These are phyloP conservation scores for Osmerus mordax DNA, from an alignment of 2,113 vertebrate species.

Conservation along the genomic window DNA sequence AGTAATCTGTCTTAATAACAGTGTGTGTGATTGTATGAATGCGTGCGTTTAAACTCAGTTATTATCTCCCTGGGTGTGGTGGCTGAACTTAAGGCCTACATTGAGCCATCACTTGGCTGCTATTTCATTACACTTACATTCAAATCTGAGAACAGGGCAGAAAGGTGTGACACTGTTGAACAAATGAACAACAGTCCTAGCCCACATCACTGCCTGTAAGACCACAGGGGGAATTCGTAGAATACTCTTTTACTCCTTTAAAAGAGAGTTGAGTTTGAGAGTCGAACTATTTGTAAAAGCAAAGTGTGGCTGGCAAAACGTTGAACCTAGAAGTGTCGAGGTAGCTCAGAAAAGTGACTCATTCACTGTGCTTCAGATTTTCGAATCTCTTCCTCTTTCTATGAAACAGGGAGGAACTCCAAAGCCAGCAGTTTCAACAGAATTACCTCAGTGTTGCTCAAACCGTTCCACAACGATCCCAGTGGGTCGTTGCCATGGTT, in stretches of 20 bases:
- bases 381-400: conserved; percentile 39
- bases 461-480: conserved; percentile 30
- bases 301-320: conserved; percentile 25
- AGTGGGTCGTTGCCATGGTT: conserved; percentile 45
- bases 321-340: background rate
- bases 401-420: conserved; percentile 35
- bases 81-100: conserved; percentile 17
- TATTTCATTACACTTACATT: background rate
- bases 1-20: conserved; percentile 47
- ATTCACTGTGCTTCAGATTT: background rate
- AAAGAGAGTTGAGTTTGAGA: too few relatives aligned
- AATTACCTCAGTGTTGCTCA: conserved; percentile 32
- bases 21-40: conserved; percentile 29
- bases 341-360: background rate
- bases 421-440: conserved; percentile 12
- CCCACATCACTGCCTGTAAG: too few relatives aligned
- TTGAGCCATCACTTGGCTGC: conserved; percentile 15
- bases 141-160: conserved; percentile 11
- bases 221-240: too few relatives aligned
- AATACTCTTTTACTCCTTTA: too few relatives aligned
- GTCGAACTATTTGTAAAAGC: too few relatives aligned
- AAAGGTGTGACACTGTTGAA: background rate
- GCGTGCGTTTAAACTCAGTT: conserved; percentile 34
- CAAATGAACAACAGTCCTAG: too few relatives aligned
- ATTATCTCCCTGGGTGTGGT: conserved; percentile 54